Evolutionary conservation across 2,113 vertebrate genomes (phyloP).

Genomic region (Malurus elegans): DNA sequence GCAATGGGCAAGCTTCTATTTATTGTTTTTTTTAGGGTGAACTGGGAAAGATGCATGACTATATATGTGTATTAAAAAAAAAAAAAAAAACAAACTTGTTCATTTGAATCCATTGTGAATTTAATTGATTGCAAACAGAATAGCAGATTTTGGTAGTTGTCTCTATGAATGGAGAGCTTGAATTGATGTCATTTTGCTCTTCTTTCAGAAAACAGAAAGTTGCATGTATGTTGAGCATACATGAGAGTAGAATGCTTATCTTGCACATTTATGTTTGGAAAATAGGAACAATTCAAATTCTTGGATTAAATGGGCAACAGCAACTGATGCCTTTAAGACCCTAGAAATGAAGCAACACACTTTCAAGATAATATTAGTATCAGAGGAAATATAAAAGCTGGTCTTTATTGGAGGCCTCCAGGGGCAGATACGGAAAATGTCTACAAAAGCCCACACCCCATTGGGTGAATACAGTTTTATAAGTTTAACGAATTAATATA

Average conservation of each 20-base stretch:
- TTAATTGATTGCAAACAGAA: neutral
- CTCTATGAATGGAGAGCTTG: neutral
- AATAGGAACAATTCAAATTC: neutral
- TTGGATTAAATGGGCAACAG: neutral
- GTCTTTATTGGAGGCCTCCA: no score
- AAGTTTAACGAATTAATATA: no score
- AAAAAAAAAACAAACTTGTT: no score
- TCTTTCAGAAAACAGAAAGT: neutral
- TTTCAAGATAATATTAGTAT: no score
- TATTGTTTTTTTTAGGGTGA: neutral
- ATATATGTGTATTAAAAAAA: no score
- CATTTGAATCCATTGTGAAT: neutral
- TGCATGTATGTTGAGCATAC: accelerated
- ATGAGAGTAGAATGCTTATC: neutral
- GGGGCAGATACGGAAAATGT: no score
- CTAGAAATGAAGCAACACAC: no score
- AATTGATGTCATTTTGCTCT: neutral
- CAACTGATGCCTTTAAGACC: no score
- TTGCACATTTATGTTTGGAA: neutral
- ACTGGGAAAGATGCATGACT: neutral
- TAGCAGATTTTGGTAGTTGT: neutral
- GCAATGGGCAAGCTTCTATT: neutral
- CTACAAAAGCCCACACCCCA: no score
- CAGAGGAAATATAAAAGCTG: no score
- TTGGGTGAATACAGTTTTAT: no score